Percentiles rank a stretch among this genome's conserved stretches.
Evolutionary conservation across 1,140 invertebrate species (phyloP).

Genomic region (Argopecten irradians): DNA sequence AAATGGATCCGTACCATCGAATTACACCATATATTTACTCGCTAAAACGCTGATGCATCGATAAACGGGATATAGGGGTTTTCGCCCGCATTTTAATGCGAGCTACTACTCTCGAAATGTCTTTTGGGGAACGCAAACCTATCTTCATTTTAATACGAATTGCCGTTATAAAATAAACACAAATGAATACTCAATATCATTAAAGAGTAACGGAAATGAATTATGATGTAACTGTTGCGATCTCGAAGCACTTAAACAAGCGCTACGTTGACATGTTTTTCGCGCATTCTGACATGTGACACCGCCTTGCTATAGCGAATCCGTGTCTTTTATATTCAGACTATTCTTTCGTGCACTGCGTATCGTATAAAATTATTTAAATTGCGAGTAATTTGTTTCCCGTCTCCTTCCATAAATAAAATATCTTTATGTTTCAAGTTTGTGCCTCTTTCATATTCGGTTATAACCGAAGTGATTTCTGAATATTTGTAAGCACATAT

Average conservation of each 20-base stretch:
- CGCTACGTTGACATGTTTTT: conserved; percentile 15
- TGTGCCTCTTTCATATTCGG: background rate
- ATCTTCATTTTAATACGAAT: background rate
- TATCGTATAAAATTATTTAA: background rate
- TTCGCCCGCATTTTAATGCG: conserved; percentile 15
- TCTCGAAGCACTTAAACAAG: background rate
- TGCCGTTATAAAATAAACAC: conserved; percentile 22
- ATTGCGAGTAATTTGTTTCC: background rate
- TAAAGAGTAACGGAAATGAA: background rate
- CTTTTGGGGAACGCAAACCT: background rate
- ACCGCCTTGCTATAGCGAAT: background rate
- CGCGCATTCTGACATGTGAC: background rate
- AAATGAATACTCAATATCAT: conserved; percentile 8
- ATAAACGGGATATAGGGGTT: conserved; percentile 16
- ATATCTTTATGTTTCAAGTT: background rate
- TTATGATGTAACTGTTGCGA: background rate
- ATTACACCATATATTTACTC: background rate
- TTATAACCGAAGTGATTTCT: background rate
- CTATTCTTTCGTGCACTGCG: background rate
- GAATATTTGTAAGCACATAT: conserved; percentile 8
- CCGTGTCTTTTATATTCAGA: background rate
- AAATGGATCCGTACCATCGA: background rate
- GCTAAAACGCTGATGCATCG: conserved; percentile 7
- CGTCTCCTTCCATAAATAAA: background rate
- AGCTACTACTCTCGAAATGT: background rate